phyloP scores from a whole-genome alignment of 2,113 vertebrate species.

The Hydropotes inermis region DNA sequence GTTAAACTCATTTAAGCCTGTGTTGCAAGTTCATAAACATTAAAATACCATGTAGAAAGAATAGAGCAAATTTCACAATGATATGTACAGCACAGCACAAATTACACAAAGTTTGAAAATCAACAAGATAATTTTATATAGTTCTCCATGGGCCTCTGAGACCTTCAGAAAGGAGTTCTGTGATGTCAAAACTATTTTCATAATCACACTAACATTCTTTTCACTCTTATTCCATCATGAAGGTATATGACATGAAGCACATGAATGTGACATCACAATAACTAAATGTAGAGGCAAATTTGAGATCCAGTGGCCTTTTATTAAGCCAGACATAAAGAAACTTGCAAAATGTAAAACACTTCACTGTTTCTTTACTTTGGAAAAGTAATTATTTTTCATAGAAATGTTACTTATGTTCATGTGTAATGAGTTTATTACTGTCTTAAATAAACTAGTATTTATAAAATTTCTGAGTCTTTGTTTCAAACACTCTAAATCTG shows the following conservation, averaged over 20 bases:
- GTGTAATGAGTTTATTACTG: background rate
- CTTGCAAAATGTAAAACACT: background rate
- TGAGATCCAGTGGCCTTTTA: background rate
- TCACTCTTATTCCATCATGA: background rate
- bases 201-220: background rate
- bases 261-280: too few relatives aligned
- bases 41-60: background rate
- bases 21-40: background rate
- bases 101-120: background rate
- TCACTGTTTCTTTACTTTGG: background rate
- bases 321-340: background rate
- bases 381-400: background rate
- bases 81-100: background rate
- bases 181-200: background rate
- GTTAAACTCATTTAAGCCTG: background rate
- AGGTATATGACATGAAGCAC: background rate
- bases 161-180: background rate
- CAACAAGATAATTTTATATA: background rate
- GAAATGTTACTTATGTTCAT: background rate
- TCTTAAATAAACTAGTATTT: background rate
- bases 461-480: background rate
- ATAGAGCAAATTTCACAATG: background rate
- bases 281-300: background rate
- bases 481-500: background rate
- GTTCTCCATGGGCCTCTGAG: background rate